A percentile compares a stretch with the other conserved stretches of the same genome.
Conservation (phyloP, 2,797 vertebrate genomes). For the Acestrorhynchus altus region DNA sequence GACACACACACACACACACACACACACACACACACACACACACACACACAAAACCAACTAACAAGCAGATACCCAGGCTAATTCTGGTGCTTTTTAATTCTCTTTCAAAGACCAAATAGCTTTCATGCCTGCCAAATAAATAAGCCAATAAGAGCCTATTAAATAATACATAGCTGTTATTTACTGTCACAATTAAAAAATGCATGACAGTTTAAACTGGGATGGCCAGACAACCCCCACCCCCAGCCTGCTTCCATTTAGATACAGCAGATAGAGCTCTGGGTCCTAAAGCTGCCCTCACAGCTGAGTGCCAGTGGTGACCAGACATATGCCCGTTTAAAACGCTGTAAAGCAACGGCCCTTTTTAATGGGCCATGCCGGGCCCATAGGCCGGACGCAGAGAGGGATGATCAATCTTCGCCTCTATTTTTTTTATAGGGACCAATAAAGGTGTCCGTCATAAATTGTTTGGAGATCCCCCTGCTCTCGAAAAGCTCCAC, state of each 20-base stretch:
- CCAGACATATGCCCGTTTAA: slow-evolving; percentile 64
- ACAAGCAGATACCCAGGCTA: slow-evolving; percentile 41
- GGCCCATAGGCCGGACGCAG: slow-evolving; percentile 51
- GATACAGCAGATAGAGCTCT: slow-evolving; percentile 38
- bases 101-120: slow-evolving; percentile 49
- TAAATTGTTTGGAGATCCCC: slow-evolving; percentile 66
- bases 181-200: slow-evolving; percentile 63
- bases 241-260: slow-evolving; percentile 45
- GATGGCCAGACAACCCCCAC: slow-evolving; percentile 35
- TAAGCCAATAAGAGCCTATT: slow-evolving; percentile 59
- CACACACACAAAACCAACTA: slow-evolving; percentile 40
- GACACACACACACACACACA: neutral
- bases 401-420: slow-evolving; percentile 58
- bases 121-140: slow-evolving; percentile 58
- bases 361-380: slow-evolving; percentile 59
- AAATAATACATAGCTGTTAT: slow-evolving; percentile 64
- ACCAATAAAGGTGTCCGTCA: slow-evolving; percentile 65
- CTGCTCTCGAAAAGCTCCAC: slow-evolving; percentile 54
- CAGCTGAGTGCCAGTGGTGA: slow-evolving; percentile 54
- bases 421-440: slow-evolving; percentile 57
- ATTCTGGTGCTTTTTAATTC: slow-evolving; percentile 50
- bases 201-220: slow-evolving; percentile 44
- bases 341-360: slow-evolving; percentile 49
- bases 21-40: slow-evolving; percentile 34
- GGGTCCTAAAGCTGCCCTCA: slow-evolving; percentile 56